phyloP scores from a whole-genome alignment of 2,888 invertebrate genomes.

The Frankliniella intonsa region DNA sequence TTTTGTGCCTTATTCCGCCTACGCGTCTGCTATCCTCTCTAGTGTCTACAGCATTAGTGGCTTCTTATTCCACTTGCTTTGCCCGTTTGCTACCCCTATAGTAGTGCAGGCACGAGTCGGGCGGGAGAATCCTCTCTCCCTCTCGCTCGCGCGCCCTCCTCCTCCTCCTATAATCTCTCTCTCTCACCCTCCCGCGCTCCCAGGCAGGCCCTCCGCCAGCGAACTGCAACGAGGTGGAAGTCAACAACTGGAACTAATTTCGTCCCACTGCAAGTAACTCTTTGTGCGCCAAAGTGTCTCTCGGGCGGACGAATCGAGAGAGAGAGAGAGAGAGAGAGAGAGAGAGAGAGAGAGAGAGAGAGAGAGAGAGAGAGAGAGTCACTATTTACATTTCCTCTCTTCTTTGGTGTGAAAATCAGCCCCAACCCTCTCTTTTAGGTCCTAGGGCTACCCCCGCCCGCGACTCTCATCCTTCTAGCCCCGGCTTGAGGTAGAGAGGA shows the following conservation, averaged over 20 bases:
- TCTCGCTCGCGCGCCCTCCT: not conserved
- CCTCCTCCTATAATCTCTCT: not conserved
- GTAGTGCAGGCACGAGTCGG: not conserved
- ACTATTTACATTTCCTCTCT: conserved; percentile 1
- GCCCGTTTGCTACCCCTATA: not conserved
- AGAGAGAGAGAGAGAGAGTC: no score
- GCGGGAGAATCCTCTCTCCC: not conserved
- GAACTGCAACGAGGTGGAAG: not conserved
- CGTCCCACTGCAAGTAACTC: not conserved
- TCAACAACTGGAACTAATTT: conserved; percentile 25
- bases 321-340: not conserved
- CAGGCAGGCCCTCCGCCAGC: not conserved
- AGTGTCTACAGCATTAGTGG: not conserved
- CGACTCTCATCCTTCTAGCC: no score
- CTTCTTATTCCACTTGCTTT: not conserved
- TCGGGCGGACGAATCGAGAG: not conserved
- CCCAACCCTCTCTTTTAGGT: not conserved
- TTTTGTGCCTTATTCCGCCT: no score
- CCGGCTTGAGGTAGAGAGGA: no score
- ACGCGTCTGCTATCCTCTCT: no score
- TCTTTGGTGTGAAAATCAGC: conserved; percentile 26
- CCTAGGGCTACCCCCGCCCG: no score
- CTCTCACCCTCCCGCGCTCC: not conserved
- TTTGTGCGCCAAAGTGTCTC: not conserved
- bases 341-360: not conserved